Conservation (phyloP, 2,888 invertebrate species). For the Phyllotreta striolata region DNA sequence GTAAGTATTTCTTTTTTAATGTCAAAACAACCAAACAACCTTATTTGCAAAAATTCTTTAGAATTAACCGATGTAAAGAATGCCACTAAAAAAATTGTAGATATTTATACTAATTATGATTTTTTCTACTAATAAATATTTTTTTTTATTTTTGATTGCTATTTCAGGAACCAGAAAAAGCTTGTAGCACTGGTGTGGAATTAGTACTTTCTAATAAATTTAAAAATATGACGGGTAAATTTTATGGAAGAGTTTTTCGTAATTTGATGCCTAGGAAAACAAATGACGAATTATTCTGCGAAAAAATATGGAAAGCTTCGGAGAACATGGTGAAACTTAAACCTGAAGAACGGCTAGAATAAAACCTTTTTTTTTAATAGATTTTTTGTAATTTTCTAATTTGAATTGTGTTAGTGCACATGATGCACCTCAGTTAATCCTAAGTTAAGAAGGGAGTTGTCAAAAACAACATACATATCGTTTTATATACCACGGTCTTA, state of each 20-base stretch:
- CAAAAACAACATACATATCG: too few relatives aligned
- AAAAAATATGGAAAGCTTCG: constrained; percentile 27
- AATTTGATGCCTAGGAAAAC: constrained; percentile 20
- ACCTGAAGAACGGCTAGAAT: constrained; percentile 26
- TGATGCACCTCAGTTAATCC: too few relatives aligned
- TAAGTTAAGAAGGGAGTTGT: too few relatives aligned
- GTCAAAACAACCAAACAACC: too few relatives aligned
- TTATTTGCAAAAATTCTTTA: too few relatives aligned
- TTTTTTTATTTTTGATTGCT: too few relatives aligned
- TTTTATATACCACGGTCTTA: too few relatives aligned
- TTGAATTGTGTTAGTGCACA: too few relatives aligned
- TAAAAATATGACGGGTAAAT: constrained; percentile 19
- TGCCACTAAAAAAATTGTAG: too few relatives aligned
- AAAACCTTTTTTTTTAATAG: not conserved
- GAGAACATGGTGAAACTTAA: constrained; percentile 21
- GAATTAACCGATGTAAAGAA: too few relatives aligned
- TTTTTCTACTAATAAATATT: not conserved
- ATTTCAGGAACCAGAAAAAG: constrained; percentile 21
- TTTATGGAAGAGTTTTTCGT: constrained; percentile 11
- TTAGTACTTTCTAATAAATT: constrained; percentile 27
- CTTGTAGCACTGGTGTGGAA: constrained; percentile 22
- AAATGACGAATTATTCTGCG: constrained; percentile 12
- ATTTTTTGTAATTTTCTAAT: too few relatives aligned
- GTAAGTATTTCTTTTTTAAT: constrained; percentile 12
- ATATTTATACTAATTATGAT: too few relatives aligned